Percentiles rank a stretch among this genome's conserved stretches.
phyloP scores from a whole-genome alignment of 1,140 invertebrate genomes.

The Ruditapes philippinarum region DNA sequence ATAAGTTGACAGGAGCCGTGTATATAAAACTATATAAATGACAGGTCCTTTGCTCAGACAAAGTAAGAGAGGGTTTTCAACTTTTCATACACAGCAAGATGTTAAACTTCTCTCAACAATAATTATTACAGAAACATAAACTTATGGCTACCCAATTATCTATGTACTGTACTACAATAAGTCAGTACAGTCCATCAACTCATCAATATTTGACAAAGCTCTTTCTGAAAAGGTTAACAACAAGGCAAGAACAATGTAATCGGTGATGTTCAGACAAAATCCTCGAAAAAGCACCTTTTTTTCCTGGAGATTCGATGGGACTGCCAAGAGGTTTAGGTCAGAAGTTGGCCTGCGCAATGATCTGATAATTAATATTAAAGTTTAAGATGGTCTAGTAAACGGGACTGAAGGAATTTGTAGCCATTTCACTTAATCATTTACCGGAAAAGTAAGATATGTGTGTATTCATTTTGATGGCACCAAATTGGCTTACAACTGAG shows the following conservation, averaged over 20 bases:
- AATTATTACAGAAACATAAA: conserved; percentile 25
- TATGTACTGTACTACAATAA: conserved; percentile 44
- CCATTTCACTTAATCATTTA: no score
- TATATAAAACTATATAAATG: no score
- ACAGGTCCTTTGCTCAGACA: conserved; percentile 67
- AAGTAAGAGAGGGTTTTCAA: conserved; percentile 63
- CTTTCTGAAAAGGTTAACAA: conserved; percentile 17
- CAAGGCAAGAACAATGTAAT: conserved; percentile 9
- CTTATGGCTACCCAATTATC: conserved; percentile 8
- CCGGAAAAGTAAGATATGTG: no score
- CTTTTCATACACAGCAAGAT: conserved; percentile 48
- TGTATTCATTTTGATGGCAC: conserved; percentile 61
- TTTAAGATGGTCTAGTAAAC: conserved; percentile 44
- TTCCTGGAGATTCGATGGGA: conserved; percentile 8
- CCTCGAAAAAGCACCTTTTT: background rate
- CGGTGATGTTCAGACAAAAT: conserved; percentile 14
- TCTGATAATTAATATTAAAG: conserved; percentile 51
- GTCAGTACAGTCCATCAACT: conserved; percentile 33
- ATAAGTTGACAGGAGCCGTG: no score
- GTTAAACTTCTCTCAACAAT: conserved; percentile 23
- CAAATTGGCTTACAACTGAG: conserved; percentile 37
- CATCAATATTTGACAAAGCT: conserved; percentile 16
- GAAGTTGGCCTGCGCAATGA: conserved; percentile 35
- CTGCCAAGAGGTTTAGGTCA: background rate
- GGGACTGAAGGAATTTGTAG: no score